phyloP scores from a whole-genome alignment of 2,888 invertebrate genomes.

The Xestia rhomboidea region DNA sequence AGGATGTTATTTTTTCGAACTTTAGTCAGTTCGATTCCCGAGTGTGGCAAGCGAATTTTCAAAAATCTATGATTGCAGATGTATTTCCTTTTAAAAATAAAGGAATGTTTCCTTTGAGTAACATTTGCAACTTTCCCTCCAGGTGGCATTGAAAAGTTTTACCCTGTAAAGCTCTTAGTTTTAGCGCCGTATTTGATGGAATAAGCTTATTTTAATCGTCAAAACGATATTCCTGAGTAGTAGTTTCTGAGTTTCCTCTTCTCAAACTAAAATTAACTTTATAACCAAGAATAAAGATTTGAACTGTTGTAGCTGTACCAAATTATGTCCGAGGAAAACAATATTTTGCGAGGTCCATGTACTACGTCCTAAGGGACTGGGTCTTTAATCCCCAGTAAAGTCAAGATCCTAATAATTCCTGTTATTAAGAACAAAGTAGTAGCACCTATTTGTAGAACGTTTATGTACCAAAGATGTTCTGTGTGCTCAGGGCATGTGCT shows the following conservation, averaged over 20 bases:
- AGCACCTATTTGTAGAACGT: background rate
- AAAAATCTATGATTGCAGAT: no score
- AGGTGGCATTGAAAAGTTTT: no score
- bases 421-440: conserved; percentile 36
- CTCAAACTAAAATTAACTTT: conserved; percentile 17
- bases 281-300: background rate
- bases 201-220: conserved; percentile 34
- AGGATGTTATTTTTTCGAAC: no score
- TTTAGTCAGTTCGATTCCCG: no score
- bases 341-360: conserved; percentile 59
- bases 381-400: conserved; percentile 66
- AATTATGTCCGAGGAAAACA: conserved; percentile 36
- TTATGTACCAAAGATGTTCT: background rate
- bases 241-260: background rate
- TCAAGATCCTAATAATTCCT: conserved; percentile 44
- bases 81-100: no score
- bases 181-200: no score
- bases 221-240: background rate
- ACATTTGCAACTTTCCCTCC: no score
- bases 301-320: background rate
- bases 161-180: no score
- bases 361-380: conserved; percentile 61
- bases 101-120: no score
- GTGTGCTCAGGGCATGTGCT: background rate
- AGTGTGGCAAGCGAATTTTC: no score